Base-by-base conservation (phyloP, 2,888 invertebrate genomes). In the Craniophora ligustri region DNA sequence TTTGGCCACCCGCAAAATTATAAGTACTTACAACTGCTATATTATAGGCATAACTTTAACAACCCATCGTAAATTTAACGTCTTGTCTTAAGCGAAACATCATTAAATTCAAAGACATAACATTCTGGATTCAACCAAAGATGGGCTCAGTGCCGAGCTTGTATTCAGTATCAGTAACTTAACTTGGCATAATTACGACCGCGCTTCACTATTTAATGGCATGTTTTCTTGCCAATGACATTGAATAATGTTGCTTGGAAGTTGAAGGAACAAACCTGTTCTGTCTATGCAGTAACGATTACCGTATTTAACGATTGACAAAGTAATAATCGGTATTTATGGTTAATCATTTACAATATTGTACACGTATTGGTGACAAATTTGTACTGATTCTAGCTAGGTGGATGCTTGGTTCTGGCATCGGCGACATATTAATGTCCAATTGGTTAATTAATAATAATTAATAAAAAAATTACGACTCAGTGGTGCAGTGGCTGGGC, bases 141-240 rank as follows among this genome's bases (percentile, higher is more conserved):
- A 69, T 59, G 69, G 53, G 48, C 5, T 48, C 40, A 42, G 28
- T 67, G 36, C 40, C 42, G 21, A 32, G n/a, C 45, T 49, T 41
- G 35, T 31, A 49, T 61, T 62, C 47, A 62, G 62, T 59, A 57
- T 62, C 47, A 62, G 62, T 59, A 57, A 62, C 45, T 62, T 73
- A 48, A 44, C 49, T 65, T 39, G 42, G 26, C 46, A 55, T 62
- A 60, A 66, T 73, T 66, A 69, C 36, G 39, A 42, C 19, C 35
- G 28, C 41, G 23, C 41, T 55, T 60, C 49, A 50, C 39, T 39
- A 54, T 16, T 34, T 67, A 63, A 72, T 70, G 53, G 39, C 28
- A 59, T 54, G 55, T 53, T 57, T 46, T 44, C 44, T 55, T 70
- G 67, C 54, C 74, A 73, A 57, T 74, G 72, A 74, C 72, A 72